Evolutionary conservation across 2,113 vertebrate species (phyloP).

Genomic region (Semnopithecus entellus): DNA sequence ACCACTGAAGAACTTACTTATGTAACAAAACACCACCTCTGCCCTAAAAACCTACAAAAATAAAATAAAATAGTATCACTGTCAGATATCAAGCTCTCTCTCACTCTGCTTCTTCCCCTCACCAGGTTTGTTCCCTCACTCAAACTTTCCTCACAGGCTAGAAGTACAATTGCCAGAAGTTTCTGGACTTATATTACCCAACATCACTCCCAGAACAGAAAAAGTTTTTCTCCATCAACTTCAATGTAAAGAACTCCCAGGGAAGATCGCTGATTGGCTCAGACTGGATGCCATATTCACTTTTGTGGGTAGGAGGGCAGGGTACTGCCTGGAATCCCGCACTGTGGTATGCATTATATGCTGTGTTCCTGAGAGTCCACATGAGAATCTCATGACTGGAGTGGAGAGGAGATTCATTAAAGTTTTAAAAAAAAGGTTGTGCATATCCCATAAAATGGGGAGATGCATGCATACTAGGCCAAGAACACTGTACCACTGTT

Average conservation of each 20-base stretch:
- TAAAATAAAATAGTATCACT: neutral
- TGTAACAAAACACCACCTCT: no score
- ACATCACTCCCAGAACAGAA: neutral
- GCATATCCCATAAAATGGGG: neutral
- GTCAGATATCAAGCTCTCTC: neutral
- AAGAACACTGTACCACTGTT: neutral
- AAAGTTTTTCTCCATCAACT: neutral
- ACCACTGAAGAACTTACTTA: no score
- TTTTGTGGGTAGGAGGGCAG: neutral
- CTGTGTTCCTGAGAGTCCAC: neutral
- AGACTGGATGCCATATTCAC: no score
- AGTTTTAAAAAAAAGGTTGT: accelerated
- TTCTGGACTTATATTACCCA: neutral
- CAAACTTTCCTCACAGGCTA: neutral
- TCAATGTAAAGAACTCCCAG: neutral
- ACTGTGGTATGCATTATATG: neutral
- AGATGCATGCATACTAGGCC: neutral
- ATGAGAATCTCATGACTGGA: neutral
- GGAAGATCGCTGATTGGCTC: neutral
- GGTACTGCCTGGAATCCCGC: neutral
- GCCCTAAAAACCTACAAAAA: no score
- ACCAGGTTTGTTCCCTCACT: neutral
- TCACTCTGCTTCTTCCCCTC: neutral
- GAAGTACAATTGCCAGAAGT: neutral
- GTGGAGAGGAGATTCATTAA: neutral